These are phyloP conservation scores for Capromys pilorides DNA, from an alignment of 2,797 vertebrate genomes.

Conservation along the genomic window DNA sequence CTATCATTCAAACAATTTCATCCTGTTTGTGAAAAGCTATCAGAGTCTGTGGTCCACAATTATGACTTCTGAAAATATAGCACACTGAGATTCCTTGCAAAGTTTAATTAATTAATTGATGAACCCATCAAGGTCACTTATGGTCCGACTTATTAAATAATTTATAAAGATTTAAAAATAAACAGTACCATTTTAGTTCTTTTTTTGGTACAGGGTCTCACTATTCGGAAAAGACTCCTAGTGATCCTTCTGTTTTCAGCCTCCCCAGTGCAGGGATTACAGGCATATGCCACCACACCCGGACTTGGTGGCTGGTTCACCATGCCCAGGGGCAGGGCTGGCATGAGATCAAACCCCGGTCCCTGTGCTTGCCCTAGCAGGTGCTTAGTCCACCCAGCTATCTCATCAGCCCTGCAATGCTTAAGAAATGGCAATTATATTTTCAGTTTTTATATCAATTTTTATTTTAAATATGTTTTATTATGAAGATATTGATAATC, in stretches of 20 bases:
- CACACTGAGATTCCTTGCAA: background rate
- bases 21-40: conserved; percentile 36
- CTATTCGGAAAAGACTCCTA: no score
- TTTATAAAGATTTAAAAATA: conserved; percentile 27
- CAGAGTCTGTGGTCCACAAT: background rate
- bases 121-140: background rate
- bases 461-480: conserved; percentile 47
- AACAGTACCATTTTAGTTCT: background rate
- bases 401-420: background rate
- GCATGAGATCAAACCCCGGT: no score
- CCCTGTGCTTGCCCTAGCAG: no score
- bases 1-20: conserved; percentile 1
- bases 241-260: no score
- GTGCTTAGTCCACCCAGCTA: no score
- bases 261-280: no score
- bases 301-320: no score
- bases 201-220: background rate
- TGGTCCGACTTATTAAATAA: background rate
- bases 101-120: background rate
- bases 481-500: conserved; percentile 23
- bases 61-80: background rate
- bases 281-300: no score
- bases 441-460: conserved; percentile 39
- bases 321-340: no score
- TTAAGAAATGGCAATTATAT: conserved; percentile 37